These are phyloP conservation scores for Manis pentadactyla DNA, from an alignment of 2,797 vertebrate genomes.

Conservation along the genomic window DNA sequence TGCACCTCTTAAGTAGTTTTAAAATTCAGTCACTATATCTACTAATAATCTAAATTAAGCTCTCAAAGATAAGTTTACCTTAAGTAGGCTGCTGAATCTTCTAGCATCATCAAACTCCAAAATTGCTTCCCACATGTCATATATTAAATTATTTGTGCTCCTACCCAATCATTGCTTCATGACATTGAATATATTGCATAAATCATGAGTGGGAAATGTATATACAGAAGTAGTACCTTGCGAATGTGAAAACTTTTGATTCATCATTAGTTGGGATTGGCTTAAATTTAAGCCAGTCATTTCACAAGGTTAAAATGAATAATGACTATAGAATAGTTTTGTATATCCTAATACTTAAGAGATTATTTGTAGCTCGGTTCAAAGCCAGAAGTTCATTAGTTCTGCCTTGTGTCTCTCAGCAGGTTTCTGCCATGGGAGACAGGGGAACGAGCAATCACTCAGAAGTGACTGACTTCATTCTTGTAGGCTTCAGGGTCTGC, in stretches of 20 bases:
- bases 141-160: neutral
- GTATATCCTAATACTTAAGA: neutral
- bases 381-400: neutral
- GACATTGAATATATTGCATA: neutral
- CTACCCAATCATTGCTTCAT: neutral
- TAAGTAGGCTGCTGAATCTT: neutral
- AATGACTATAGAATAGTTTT: neutral
- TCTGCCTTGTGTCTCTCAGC: conserved; percentile 30
- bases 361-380: neutral
- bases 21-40: neutral
- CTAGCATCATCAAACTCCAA: neutral
- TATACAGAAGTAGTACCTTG: neutral
- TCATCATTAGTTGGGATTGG: neutral
- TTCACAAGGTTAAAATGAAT: conserved; percentile 1
- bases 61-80: neutral
- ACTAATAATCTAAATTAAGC: neutral
- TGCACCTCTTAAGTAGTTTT: neutral
- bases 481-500: conserved; percentile 62
- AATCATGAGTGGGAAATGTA: neutral
- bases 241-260: neutral
- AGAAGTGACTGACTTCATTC: conserved; percentile 69
- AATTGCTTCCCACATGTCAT: neutral
- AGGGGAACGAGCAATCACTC: conserved; percentile 46
- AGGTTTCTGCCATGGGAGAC: conserved; percentile 61
- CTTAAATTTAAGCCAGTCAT: neutral